Evolutionary conservation across 2,888 invertebrate species (phyloP).

Genomic region (Nomada fucata): DNA sequence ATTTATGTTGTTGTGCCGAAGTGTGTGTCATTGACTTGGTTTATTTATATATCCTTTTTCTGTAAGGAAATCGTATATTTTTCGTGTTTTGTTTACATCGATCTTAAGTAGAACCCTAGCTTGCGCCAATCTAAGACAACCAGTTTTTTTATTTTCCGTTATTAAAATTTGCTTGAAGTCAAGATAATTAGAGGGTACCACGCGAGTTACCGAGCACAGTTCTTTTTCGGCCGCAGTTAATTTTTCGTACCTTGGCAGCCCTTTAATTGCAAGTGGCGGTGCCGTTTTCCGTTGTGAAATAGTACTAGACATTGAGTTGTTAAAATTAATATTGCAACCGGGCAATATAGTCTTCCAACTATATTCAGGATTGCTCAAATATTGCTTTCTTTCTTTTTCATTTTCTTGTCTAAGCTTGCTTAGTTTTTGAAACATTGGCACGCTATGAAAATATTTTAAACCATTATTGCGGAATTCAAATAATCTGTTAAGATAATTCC

Average conservation of each 20-base stretch:
- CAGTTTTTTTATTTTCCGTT: conserved; percentile 90
- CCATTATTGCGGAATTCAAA: conserved; percentile 90
- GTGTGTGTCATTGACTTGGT: conserved; percentile 76
- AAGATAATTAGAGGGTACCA: conserved; percentile 91
- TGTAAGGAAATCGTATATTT: conserved; percentile 92
- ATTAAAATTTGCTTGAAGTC: conserved; percentile 91
- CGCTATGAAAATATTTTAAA: conserved; percentile 88
- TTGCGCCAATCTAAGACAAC: conserved; percentile 91
- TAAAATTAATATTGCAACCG: conserved; percentile 55
- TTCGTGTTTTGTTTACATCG: conserved; percentile 96
- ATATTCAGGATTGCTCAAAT: conserved; percentile 79
- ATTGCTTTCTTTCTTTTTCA: conserved; percentile 84
- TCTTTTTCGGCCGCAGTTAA: conserved; percentile 90
- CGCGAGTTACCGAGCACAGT: conserved; percentile 90
- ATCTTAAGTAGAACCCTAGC: conserved; percentile 94
- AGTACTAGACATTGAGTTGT: conserved; percentile 62
- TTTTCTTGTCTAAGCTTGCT: conserved; percentile 87
- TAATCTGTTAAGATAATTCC: conserved; percentile 87
- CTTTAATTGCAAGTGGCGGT: conserved; percentile 88
- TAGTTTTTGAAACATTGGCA: conserved; percentile 88
- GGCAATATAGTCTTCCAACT: conserved; percentile 77
- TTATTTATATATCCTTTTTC: conserved; percentile 90
- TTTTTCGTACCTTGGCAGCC: conserved; percentile 91
- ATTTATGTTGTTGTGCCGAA: conserved; percentile 17
- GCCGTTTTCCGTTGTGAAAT: conserved; percentile 78